These are phyloP conservation scores for Dicrostonyx torquatus DNA, from an alignment of 2,797 vertebrate species.

Conservation along the genomic window DNA sequence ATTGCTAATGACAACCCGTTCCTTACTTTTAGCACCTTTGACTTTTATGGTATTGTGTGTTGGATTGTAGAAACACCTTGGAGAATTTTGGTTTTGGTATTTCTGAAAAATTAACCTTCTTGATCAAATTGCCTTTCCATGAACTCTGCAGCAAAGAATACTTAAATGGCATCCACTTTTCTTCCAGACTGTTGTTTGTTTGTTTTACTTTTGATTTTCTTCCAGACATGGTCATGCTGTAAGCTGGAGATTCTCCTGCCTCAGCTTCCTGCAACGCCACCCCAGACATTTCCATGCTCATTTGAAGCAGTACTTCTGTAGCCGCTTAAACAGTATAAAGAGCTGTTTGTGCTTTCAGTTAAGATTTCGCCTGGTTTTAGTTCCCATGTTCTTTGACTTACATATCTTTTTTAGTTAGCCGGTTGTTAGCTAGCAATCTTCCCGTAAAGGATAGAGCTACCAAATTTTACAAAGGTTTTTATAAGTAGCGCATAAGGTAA, in stretches of 20 bases:
- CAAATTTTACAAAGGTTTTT: slow-evolving; percentile 42
- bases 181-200: slow-evolving; percentile 20
- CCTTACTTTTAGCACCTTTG: not conserved
- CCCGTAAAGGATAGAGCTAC: slow-evolving; percentile 13
- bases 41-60: not conserved
- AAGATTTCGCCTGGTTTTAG: slow-evolving; percentile 38
- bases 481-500: not conserved
- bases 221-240: not conserved
- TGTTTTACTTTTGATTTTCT: not conserved
- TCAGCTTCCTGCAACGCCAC: not conserved
- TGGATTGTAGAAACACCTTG: not conserved
- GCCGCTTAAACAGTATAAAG: not conserved
- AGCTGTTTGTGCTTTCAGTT: not conserved
- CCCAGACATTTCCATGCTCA: not conserved
- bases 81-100: not conserved
- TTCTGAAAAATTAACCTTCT: slow-evolving; percentile 15
- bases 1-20: not conserved
- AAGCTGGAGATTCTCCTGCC: not conserved
- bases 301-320: slow-evolving; percentile 12
- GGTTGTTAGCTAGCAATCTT: slow-evolving; percentile 18
- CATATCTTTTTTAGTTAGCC: slow-evolving; percentile 21
- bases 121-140: slow-evolving; percentile 36
- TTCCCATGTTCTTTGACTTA: slow-evolving; percentile 16
- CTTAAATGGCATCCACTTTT: slow-evolving; percentile 37
- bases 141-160: slow-evolving; percentile 28